Conservation (phyloP, 2,113 vertebrate genomes). For the Oriolus oriolus region DNA sequence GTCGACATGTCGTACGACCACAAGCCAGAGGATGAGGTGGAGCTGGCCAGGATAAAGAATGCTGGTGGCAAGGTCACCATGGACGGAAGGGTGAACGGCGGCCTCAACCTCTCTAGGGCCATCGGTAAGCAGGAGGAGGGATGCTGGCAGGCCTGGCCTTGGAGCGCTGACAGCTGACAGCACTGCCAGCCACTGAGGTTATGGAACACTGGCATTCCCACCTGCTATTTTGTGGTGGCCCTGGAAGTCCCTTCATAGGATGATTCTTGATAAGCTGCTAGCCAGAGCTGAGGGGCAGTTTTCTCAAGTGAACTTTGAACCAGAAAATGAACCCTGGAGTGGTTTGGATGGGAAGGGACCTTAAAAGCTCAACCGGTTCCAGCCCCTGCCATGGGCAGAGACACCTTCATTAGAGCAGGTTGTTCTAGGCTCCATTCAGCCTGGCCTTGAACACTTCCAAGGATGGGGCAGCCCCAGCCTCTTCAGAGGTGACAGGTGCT, state of each 20-base stretch:
- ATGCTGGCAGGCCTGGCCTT: not conserved
- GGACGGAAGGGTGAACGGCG: conserved; percentile 95
- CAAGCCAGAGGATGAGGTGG: conserved; percentile 95
- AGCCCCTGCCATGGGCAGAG: not conserved
- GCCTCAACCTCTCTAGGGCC: conserved; percentile 95
- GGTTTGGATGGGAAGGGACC: not conserved
- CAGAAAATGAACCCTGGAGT: not conserved
- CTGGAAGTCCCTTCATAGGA: not conserved
- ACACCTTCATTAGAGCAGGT: not conserved
- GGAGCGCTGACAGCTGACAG: not conserved
- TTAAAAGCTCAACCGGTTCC: not conserved
- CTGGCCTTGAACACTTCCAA: not conserved
- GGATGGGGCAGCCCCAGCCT: not conserved
- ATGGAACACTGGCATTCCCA: not conserved
- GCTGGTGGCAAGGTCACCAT: conserved; percentile 97
- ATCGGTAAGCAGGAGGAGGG: conserved; percentile 78
- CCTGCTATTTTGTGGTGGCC: not conserved
- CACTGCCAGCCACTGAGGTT: not conserved
- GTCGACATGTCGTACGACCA: conserved; percentile 98
- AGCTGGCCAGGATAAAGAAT: conserved; percentile 93
- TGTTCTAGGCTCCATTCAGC: not conserved
- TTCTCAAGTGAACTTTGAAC: not conserved
- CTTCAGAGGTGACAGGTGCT: not conserved
- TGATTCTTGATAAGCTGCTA: not conserved
- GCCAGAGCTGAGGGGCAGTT: not conserved